These are phyloP conservation scores for Danio kyathit DNA, from an alignment of 2,797 vertebrate genomes.

Conservation along the genomic window DNA sequence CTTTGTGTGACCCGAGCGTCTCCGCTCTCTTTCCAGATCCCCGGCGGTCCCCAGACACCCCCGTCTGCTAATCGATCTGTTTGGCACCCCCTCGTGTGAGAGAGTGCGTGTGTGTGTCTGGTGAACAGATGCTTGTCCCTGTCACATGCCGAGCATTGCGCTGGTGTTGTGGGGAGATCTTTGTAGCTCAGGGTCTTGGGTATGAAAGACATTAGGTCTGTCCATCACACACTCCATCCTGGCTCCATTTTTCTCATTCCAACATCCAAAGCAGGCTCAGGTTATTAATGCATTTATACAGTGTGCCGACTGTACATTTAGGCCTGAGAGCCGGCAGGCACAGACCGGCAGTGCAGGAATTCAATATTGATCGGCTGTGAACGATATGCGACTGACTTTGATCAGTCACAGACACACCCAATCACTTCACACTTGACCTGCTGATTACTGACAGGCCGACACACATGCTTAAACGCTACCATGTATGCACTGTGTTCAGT, in stretches of 20 bases:
- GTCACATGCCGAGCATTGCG: conserved; percentile 66
- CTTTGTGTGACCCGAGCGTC: conserved; percentile 80
- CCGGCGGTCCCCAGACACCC: conserved; percentile 73
- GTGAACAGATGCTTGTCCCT: conserved; percentile 79
- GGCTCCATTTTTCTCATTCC: conserved; percentile 69
- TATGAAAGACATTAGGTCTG: conserved; percentile 81
- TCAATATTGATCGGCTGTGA: conserved; percentile 68
- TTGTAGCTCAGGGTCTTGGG: conserved; percentile 73
- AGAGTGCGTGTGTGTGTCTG: conserved; percentile 69
- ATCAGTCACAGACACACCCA: conserved; percentile 67
- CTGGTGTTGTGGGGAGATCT: conserved; percentile 73
- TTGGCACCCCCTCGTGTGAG: conserved; percentile 72
- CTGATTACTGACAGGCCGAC: conserved; percentile 60
- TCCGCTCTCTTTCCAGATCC: conserved; percentile 61
- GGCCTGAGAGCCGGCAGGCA: conserved; percentile 66
- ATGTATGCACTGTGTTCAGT: background rate
- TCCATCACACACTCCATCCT: conserved; percentile 79
- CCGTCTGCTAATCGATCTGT: conserved; percentile 86
- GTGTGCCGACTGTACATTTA: background rate
- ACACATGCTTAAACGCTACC: conserved; percentile 57
- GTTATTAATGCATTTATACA: conserved; percentile 16
- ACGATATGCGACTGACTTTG: conserved; percentile 73
- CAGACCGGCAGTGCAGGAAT: conserved; percentile 63
- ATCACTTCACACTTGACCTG: conserved; percentile 77
- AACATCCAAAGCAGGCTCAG: conserved; percentile 52